Base-by-base conservation (phyloP, 2,113 vertebrate species). In the Acinonyx jubatus region DNA sequence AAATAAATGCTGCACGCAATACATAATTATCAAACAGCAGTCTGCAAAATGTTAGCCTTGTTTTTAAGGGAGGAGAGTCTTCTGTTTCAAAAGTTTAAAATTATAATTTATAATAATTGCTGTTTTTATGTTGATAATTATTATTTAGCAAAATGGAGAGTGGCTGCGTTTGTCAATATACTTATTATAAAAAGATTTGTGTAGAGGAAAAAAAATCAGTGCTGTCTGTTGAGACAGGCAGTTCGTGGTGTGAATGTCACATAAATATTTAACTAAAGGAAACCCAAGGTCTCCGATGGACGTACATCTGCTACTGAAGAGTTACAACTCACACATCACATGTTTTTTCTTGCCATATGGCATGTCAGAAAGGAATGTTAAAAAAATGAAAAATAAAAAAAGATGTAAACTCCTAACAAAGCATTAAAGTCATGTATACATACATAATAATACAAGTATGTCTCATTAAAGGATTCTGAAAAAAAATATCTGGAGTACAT, bases 191-290 rank as follows among this genome's bases (percentile, higher is more conserved):
- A 79, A 81, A 48, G 9, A 41, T 85, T 73, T 74, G 16, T 71
- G 36, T n/a, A 29, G 8, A 92, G 63, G 21, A 69, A 94, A 55
- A 68, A 80, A 78, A 71, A 19, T 68, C 48, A 88, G 16, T 48
- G 19, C 38, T 89, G 45, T 50, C 71, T 92, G 5, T 71, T 65
- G 87, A 96, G 69, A 89, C 41, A 84, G 93, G 71, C 74, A 85
- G 31, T 94, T 69, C 81, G 85, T 84, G 48, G 31, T 97, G 80
- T 95, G 65, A 90, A 91, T 93, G 84, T 96, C 92, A 96, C 87
- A 97, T 82, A 97, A 94, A 97, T 96, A 96, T 97, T 97, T 97
- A 98, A 92, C 85, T 91, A 97, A 94, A 95, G 82, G 78, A 95
- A 91, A 94, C 57, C 23, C 5, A 1, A 69, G 78, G 63, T 97